Evolutionary conservation across 2,888 invertebrate species (phyloP).

Genomic region (Pinctada fucata): DNA sequence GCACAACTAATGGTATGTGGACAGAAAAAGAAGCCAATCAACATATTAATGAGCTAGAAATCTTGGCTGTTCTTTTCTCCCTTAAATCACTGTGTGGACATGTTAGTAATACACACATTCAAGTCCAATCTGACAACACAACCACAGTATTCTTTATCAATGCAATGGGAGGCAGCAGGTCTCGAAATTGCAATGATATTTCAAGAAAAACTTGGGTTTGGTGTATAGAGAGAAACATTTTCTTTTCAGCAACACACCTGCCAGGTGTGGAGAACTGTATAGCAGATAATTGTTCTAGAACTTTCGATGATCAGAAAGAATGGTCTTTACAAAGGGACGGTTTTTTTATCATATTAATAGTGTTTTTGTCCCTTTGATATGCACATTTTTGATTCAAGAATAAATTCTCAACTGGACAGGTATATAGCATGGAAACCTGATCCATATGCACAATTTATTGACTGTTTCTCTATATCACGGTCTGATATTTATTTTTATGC

Average conservation of each 20-base stretch:
- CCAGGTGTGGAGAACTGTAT: not conserved
- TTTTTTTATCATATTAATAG: not conserved
- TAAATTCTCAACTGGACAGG: constrained; percentile 27
- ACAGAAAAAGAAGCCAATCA: not conserved
- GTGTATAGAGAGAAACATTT: not conserved
- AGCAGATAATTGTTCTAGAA: not conserved
- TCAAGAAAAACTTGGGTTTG: not conserved
- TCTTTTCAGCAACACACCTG: not conserved
- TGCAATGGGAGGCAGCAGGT: not conserved
- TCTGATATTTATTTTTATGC: constrained; percentile 28
- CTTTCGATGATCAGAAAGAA: not conserved
- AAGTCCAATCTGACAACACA: not conserved
- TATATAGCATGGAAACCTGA: constrained; percentile 39
- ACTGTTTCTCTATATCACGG: not conserved
- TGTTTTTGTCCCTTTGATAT: not conserved
- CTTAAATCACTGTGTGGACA: not conserved
- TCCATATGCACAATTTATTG: constrained; percentile 15
- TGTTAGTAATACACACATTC: not conserved
- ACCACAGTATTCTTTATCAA: not conserved
- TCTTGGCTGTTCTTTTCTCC: not conserved
- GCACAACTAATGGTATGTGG: not conserved
- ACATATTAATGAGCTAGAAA: constrained; percentile 40
- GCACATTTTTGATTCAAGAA: not conserved
- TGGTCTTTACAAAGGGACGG: not conserved
- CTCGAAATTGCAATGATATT: not conserved